Base-by-base conservation (phyloP, 2,797 vertebrate species). In the Calcarius lapponicus region DNA sequence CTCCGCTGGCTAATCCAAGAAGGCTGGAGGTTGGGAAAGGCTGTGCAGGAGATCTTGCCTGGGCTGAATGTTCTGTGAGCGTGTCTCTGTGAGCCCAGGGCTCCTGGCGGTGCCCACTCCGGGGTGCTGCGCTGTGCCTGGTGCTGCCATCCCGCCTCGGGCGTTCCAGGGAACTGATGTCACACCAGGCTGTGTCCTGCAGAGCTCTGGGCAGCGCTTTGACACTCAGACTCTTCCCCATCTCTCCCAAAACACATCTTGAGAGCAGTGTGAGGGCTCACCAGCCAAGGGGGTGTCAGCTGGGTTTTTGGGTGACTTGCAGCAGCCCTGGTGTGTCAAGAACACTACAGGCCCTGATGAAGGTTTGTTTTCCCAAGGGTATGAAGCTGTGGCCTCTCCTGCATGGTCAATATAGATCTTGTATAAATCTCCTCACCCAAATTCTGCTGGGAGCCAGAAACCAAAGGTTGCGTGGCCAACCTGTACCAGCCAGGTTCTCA, bases 71-170 rank as follows among this genome's bases (percentile, higher is more conserved):
- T 82, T 64, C 72, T 5, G 2, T 28, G 48, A 76, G 7, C 22
- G 24, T 38, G 29, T 26, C 60, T 64, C 72, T 5, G 2, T 28
- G 48, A 76, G 7, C 22, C 10, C 6, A 1, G 48, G 25, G 66
- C 17, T 87, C 17, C 48, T 2, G 6, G 8, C 2, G 0, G 16
- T 7, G 5, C 38, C 51, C 1, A 0, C 24, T 84, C 38, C 51
- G 54, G 38, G 9, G 13, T 26, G 29, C 70, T 9, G 6, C 34
- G 4, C 3, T 1, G 4, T 24, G 32, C 51, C 71, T 29, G 2
- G 0, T 71, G 31, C 47, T 80, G 29, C 28, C 3, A 5, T 69
- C 51, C 42, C 5, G 9, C 65, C 43, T 69, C 1, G 29, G 65
- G 25, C 1, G 0, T 76, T 79, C 81, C 40, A 28, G 29, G 60